Base-by-base conservation (phyloP, 1,140 invertebrate genomes). In the Oryctes rhinoceros region DNA sequence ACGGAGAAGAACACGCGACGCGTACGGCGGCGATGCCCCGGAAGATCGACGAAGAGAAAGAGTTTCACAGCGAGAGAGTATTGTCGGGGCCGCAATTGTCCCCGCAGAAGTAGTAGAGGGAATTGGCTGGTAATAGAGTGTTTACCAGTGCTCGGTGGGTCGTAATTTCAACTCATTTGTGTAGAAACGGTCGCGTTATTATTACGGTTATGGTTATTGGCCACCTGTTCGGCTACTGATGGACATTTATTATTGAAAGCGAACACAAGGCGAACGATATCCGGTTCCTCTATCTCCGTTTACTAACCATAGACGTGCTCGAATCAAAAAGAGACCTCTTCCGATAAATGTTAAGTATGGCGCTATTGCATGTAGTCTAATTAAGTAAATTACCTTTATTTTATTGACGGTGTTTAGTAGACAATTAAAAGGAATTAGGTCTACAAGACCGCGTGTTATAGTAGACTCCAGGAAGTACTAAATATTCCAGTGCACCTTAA, bases 121-220 rank as follows among this genome's bases (percentile, higher is more conserved):
- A 86, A 86, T 87, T 86, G 85, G 86, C 83, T 85, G 83, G 84
- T 87, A 87, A 87, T 87, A 85, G 86, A 87, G 85, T 87, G 86
- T 87, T 87, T 87, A 87, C 86, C 86, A 86, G 85, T 84, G 84
- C 86, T 83, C 84, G 82, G 85, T 85, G 86, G 85, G 84, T 85
- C 86, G 86, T 87, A 87, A 87, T 87, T 87, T 86, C 85, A 83
- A 87, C 86, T 87, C 86, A 87, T 87, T 87, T 87, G 86, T 87
- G 86, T 86, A 86, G 86, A 86, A 87, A 87, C 84, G 86, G 86
- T 85, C 84, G 85, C 86, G 86, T 86, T 86, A 87, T 87, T 87
- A 87, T 87, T 87, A 87, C 85, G 86, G 85, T 87, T 87, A 87
- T 87, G 85, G 86, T 87, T 87, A 87, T 87, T 87, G 86, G 86